These are phyloP conservation scores for Tridacna gigas DNA, from an alignment of 2,888 invertebrate genomes.

Conservation along the genomic window DNA sequence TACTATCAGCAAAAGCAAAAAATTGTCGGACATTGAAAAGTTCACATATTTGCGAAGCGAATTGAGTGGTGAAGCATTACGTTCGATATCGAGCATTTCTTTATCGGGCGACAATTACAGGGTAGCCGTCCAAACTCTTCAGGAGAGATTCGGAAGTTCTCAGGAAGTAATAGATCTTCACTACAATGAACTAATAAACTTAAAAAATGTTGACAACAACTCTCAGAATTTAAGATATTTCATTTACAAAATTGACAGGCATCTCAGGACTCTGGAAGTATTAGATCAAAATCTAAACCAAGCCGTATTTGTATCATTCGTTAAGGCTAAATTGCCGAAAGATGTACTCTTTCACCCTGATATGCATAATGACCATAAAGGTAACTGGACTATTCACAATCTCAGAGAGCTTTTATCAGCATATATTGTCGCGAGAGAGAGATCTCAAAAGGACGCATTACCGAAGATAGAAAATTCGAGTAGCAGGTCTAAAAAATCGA, in stretches of 20 bases:
- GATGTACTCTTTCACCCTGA: neutral
- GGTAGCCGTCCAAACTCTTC: neutral
- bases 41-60: too few species aligned
- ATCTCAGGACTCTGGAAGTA: neutral
- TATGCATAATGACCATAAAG: neutral
- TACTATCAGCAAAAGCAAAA: too few species aligned
- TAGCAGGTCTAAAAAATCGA: neutral
- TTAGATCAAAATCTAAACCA: neutral
- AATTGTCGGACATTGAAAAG: too few species aligned
- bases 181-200: neutral
- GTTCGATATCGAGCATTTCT: neutral
- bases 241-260: neutral
- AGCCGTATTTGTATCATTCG: neutral
- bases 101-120: neutral
- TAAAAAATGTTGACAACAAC: neutral
- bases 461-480: neutral
- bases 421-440: neutral
- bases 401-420: neutral
- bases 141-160: neutral
- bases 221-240: neutral
- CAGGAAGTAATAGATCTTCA: neutral
- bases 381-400: neutral
- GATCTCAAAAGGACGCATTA: neutral
- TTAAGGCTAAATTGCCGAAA: neutral
- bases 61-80: neutral